Conservation (phyloP, 2,113 vertebrate genomes). For the Lamprotornis superbus region DNA sequence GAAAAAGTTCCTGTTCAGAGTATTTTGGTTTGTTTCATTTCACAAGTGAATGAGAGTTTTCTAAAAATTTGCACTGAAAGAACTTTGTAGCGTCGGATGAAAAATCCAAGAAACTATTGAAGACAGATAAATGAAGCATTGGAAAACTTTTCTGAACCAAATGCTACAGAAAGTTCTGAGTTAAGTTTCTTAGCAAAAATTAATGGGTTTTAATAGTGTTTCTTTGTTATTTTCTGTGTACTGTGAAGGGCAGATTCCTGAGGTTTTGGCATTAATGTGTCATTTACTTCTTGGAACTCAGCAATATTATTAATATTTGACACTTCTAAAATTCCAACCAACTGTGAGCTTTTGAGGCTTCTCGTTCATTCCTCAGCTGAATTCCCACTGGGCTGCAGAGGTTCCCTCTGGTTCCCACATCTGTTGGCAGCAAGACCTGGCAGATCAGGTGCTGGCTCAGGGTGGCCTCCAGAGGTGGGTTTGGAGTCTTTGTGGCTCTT, state of each 20-base stretch:
- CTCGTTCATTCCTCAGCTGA: not conserved
- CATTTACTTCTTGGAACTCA: not conserved
- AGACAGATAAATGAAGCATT: not conserved
- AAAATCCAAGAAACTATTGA: not conserved
- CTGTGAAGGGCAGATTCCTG: not conserved
- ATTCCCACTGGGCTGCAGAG: not conserved
- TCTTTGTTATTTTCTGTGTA: not conserved
- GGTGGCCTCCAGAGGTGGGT: not conserved
- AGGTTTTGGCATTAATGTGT: not conserved
- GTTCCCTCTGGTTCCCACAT: not conserved
- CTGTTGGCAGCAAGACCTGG: not conserved
- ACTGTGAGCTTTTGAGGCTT: not conserved
- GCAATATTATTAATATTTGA: not conserved
- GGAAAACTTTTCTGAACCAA: not conserved
- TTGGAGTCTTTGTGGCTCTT: not conserved
- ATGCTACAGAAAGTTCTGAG: not conserved
- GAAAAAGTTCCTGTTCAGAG: slow-evolving; percentile 3
- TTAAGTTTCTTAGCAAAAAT: not conserved
- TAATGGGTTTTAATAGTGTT: not conserved
- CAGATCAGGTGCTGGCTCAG: not conserved
- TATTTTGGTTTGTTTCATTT: not conserved
- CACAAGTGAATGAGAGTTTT: not conserved
- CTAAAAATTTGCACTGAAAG: not conserved
- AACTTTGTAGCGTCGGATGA: not conserved
- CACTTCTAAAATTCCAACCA: not conserved